A percentile compares a stretch with the other conserved stretches of the same genome.
These are phyloP conservation scores for Heterodera schachtii DNA, from an alignment of 1,140 invertebrate genomes.

Conservation along the genomic window DNA sequence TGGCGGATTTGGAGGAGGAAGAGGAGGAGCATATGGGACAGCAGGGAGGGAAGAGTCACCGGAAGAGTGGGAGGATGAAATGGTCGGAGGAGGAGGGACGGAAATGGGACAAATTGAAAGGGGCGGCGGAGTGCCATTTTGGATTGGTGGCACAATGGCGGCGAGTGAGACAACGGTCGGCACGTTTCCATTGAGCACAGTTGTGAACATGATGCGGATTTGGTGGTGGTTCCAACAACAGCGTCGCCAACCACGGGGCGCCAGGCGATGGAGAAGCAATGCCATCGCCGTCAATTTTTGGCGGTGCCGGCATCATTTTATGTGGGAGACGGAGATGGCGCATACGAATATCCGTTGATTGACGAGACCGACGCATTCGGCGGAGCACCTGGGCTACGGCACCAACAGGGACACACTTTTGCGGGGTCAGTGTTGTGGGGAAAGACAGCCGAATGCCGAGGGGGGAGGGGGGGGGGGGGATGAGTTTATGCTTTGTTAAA, in stretches of 20 bases:
- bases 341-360: not conserved
- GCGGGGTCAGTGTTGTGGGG: not conserved
- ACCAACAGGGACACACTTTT: not conserved
- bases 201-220: too few species aligned
- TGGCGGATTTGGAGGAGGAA: not conserved
- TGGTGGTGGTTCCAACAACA: too few species aligned
- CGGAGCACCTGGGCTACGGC: not conserved
- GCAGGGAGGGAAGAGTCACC: not conserved
- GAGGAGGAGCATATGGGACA: not conserved
- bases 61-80: not conserved
- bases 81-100: not conserved
- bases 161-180: too few species aligned
- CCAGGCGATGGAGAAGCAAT: too few species aligned
- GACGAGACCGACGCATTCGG: not conserved
- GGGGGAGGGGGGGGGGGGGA: too few species aligned
- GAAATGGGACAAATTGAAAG: too few species aligned
- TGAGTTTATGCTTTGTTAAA: too few species aligned
- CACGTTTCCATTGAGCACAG: too few species aligned
- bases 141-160: too few species aligned
- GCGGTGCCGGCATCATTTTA: not conserved
- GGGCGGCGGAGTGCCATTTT: too few species aligned
- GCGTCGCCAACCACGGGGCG: too few species aligned
- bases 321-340: not conserved
- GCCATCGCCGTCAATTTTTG: not conserved
- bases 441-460: too few species aligned